These are phyloP conservation scores for Xerus rutilus DNA, from an alignment of 2,797 vertebrate species.

Conservation along the genomic window DNA sequence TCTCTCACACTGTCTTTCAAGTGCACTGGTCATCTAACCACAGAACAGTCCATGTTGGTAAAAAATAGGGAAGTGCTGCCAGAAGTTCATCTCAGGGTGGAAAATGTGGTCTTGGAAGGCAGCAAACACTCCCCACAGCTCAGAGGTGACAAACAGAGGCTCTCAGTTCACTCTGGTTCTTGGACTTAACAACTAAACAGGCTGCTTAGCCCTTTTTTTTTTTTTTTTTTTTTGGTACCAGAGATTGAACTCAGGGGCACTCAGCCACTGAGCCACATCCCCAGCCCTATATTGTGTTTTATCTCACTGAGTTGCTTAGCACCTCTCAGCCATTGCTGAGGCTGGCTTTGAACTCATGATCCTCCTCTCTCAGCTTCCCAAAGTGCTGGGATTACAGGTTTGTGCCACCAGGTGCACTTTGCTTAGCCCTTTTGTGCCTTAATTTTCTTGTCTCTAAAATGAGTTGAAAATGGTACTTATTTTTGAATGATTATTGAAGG, in stretches of 20 bases:
- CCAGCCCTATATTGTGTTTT: too few relatives aligned
- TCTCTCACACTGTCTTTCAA: slow-evolving; percentile 36
- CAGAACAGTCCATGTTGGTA: not conserved
- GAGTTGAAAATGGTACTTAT: not conserved
- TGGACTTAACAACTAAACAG: not conserved
- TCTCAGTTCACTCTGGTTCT: not conserved
- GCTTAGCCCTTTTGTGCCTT: not conserved
- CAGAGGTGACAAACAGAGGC: not conserved
- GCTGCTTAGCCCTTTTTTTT: too few relatives aligned
- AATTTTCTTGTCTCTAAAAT: slow-evolving; percentile 42
- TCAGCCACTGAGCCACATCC: too few relatives aligned
- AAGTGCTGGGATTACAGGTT: too few relatives aligned
- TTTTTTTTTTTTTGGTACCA: too few relatives aligned
- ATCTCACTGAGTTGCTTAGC: too few relatives aligned
- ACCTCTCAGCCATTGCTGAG: too few relatives aligned
- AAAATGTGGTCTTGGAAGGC: not conserved
- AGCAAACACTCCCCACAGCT: not conserved
- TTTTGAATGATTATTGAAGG: not conserved
- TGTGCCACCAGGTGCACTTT: too few relatives aligned
- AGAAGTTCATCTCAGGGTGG: not conserved
- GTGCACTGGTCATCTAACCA: not conserved
- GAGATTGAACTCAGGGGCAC: too few relatives aligned
- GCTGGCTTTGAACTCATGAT: too few relatives aligned
- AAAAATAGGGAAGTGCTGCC: not conserved
- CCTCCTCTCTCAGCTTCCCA: too few relatives aligned